Conservation (phyloP, 2,797 vertebrate genomes). For the Malurus splendens region DNA sequence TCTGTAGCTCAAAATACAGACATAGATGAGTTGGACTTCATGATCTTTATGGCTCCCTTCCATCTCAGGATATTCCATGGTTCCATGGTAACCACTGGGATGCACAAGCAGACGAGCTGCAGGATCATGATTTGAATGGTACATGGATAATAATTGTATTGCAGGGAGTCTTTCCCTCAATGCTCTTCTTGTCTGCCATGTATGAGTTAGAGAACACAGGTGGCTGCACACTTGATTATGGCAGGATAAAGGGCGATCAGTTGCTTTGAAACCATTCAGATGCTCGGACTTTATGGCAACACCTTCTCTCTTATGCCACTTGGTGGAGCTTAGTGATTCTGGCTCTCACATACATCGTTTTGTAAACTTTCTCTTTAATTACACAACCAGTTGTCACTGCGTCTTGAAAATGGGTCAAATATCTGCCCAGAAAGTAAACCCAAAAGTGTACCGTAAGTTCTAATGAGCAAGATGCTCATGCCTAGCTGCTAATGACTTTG, state of each 20-base stretch:
- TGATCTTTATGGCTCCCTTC: background rate
- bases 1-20: background rate
- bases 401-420: background rate
- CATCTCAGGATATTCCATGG: background rate
- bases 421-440: background rate
- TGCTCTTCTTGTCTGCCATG: background rate
- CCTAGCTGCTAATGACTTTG: background rate
- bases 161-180: background rate
- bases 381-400: background rate
- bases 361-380: background rate
- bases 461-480: background rate
- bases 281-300: accelerated
- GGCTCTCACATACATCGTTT: background rate
- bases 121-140: background rate
- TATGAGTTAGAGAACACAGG: background rate
- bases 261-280: background rate
- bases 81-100: background rate
- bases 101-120: background rate
- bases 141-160: background rate
- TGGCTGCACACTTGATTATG: background rate
- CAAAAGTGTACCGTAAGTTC: background rate
- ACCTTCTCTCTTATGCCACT: constrained; percentile 37
- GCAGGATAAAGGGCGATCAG: background rate
- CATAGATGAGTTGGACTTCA: background rate
- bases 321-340: constrained; percentile 61